These are phyloP conservation scores for Hypselothyrea guttata DNA, from an alignment of 2,888 invertebrate genomes.

Conservation along the genomic window DNA sequence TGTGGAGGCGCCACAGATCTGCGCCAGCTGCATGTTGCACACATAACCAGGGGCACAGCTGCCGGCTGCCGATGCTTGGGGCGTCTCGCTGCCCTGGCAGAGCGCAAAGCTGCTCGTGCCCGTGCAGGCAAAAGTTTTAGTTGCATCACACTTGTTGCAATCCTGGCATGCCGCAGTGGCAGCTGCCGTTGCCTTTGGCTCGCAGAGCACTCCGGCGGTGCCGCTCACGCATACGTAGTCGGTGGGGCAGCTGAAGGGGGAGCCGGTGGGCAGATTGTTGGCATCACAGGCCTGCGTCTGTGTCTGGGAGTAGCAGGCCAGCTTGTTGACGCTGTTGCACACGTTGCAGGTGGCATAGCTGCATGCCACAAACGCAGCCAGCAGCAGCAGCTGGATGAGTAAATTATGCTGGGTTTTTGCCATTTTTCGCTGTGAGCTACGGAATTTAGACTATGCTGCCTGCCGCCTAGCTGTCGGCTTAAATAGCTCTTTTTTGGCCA, in stretches of 20 bases:
- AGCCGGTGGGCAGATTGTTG: conserved; percentile 45
- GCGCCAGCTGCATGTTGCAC: conserved; percentile 55
- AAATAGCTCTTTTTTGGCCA: no score
- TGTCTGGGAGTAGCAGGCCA: conserved; percentile 71
- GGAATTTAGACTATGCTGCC: not conserved
- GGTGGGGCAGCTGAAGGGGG: conserved; percentile 51
- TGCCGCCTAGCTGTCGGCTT: no score
- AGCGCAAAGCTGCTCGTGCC: conserved; percentile 62
- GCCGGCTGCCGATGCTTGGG: conserved; percentile 43
- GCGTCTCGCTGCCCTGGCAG: conserved; percentile 61
- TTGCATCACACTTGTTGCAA: conserved; percentile 69
- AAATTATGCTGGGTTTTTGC: not conserved
- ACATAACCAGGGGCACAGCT: conserved; percentile 63
- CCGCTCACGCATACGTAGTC: conserved; percentile 62
- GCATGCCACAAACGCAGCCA: conserved; percentile 22
- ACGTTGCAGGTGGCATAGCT: conserved; percentile 62
- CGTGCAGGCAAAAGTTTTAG: conserved; percentile 71
- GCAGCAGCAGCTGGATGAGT: conserved; percentile 10
- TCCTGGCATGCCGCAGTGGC: conserved; percentile 49
- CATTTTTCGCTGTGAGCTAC: conserved; percentile 29
- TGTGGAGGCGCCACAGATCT: conserved; percentile 54
- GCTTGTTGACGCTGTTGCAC: conserved; percentile 53
- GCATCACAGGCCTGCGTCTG: conserved; percentile 62
- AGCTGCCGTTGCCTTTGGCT: conserved; percentile 22
- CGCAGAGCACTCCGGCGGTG: conserved; percentile 57